Evolutionary conservation across 2,888 invertebrate species (phyloP).

Genomic region (Dyspetes luteomarginatus): DNA sequence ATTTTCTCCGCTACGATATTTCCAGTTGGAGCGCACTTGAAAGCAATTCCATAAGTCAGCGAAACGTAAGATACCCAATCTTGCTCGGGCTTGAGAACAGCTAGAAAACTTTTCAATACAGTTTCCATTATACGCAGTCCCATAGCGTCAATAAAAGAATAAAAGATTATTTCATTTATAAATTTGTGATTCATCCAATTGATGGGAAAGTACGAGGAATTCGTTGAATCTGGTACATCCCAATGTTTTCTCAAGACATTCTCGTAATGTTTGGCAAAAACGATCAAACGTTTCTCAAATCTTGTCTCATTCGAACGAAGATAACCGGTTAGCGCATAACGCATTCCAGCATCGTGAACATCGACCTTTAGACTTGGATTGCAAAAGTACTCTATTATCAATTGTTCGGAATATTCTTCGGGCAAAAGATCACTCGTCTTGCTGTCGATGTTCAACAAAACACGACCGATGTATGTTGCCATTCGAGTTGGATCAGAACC

Average conservation of each 20-base stretch:
- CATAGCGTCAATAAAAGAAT: too few species aligned
- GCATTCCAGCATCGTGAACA: slow-evolving; percentile 11
- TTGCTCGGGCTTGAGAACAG: slow-evolving; percentile 63
- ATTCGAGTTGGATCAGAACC: background rate
- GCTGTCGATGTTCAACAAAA: slow-evolving; percentile 29
- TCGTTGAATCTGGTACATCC: slow-evolving; percentile 58
- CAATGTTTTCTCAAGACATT: slow-evolving; percentile 60
- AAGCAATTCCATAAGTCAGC: slow-evolving; percentile 59
- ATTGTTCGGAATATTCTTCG: slow-evolving; percentile 67
- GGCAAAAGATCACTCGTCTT: slow-evolving; percentile 64
- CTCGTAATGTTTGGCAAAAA: slow-evolving; percentile 52
- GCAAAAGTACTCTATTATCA: slow-evolving; percentile 72
- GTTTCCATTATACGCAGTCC: slow-evolving; percentile 52
- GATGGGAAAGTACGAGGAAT: slow-evolving; percentile 50
- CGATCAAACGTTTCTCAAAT: slow-evolving; percentile 59
- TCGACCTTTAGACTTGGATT: slow-evolving; percentile 1
- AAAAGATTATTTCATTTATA: background rate
- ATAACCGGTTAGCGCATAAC: slow-evolving; percentile 31
- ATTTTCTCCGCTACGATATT: slow-evolving; percentile 49
- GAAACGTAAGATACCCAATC: slow-evolving; percentile 65
- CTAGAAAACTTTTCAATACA: slow-evolving; percentile 59
- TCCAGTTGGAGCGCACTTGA: background rate
- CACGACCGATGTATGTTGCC: rapidly evolving
- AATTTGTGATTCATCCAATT: slow-evolving; percentile 56
- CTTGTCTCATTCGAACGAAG: slow-evolving; percentile 12